A percentile compares a stretch with the other conserved stretches of the same genome.
phyloP scores from a whole-genome alignment of 2,888 invertebrate genomes.

The Ceriagrion tenellum region DNA sequence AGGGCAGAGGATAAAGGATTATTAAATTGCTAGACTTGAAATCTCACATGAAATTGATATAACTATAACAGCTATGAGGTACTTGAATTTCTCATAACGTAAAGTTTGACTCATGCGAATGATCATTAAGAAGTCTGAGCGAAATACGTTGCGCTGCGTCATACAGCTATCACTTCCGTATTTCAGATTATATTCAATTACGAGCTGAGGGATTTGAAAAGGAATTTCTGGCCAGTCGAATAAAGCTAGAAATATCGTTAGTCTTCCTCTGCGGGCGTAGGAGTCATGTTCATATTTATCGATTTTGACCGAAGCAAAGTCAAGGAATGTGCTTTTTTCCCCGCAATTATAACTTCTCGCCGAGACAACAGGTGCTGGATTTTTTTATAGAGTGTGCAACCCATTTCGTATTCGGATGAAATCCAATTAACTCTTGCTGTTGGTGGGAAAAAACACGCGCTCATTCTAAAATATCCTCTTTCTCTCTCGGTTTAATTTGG shows the following conservation, averaged over 20 bases:
- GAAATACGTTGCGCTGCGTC: not conserved
- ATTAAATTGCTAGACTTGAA: no score
- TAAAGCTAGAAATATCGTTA: not conserved
- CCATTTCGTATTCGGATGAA: constrained; percentile 20
- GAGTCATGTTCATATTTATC: constrained; percentile 1
- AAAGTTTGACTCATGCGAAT: not conserved
- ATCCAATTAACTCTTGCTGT: constrained; percentile 51
- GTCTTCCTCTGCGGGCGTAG: not conserved
- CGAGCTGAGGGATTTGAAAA: not conserved
- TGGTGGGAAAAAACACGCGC: not conserved
- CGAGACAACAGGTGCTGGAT: constrained; percentile 53
- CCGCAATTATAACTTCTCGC: constrained; percentile 20
- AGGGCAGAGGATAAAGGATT: no score
- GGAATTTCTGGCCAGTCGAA: not conserved
- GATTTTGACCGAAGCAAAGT: not conserved
- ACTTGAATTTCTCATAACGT: not conserved
- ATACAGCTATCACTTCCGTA: no score
- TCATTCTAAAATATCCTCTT: not conserved
- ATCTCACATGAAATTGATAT: no score
- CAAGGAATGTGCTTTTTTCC: not conserved
- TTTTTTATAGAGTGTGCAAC: not conserved
- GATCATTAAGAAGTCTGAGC: not conserved
- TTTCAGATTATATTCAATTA: not conserved
- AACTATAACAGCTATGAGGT: not conserved
- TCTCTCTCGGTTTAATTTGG: not conserved